Base-by-base conservation (phyloP, 2,113 vertebrate genomes). In the Eulacestoma nigropectus region DNA sequence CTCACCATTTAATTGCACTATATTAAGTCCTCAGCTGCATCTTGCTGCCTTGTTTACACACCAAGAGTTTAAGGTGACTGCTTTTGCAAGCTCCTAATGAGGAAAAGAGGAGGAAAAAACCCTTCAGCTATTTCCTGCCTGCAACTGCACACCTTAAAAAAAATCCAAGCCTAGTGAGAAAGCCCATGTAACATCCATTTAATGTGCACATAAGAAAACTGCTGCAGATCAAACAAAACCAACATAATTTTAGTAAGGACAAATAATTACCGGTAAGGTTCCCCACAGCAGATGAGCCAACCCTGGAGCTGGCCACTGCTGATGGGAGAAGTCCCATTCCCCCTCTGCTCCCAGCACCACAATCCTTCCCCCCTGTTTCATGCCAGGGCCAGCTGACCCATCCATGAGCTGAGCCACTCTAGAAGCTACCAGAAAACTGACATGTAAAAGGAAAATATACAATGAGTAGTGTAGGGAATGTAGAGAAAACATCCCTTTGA, bases 301-400 rank as follows among this genome's bases (percentile, higher is more conserved):
- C 0, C 10, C 70, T 33, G 18, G 17, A 63, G 62, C 35, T 44
- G n/a, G 39, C 20, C 11, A 1, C 12, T 2, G 6, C 8, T 1
- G 3, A 6, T 5, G 2, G 17, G 10, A 39, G 17, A 39, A 10
- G 22, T 39, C 22, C 11, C 17, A 7, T 1, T 65, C 4, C 6
- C 10, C 9, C 18, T 12, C 68, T 35, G 32, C 55, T 73, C 23
- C 57, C 64, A 68, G 59, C 19, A 41, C 15, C 3, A 2, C 12
- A 10, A 3, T 41, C 56, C 37, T 25, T 68, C n/a, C 49, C 49
- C 46, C 9, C 16, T 3, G 2, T 35, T 46, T 30, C 1, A 49
- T 1, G 0, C 7, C 68, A 67, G 13, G 10, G 26, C 35, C 56
- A 72, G n/a, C n/a, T 26, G 52, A 68, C 20, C 39, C 50, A 41